Evolutionary conservation across 2,797 vertebrate species (phyloP).

Genomic region (Pteronotus mesoamericanus): DNA sequence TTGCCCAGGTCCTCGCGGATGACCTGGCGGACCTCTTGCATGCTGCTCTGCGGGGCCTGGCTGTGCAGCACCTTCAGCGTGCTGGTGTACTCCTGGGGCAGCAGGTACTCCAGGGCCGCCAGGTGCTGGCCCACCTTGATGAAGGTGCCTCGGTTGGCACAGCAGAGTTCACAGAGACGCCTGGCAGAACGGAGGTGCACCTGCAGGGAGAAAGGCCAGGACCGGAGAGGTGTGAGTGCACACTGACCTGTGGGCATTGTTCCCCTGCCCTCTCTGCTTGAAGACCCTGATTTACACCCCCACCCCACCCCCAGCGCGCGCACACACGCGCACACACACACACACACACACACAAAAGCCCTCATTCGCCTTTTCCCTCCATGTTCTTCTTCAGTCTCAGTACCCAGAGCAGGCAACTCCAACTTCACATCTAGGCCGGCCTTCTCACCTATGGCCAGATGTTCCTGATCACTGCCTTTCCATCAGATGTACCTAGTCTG

Average conservation of each 20-base stretch:
- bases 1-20: constrained; percentile 94
- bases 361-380: background rate
- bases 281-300: background rate
- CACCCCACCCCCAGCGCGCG: background rate
- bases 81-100: constrained; percentile 95
- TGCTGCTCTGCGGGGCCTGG: constrained; percentile 91
- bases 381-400: background rate
- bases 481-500: background rate
- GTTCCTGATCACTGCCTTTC: background rate
- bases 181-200: constrained; percentile 93
- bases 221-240: background rate
- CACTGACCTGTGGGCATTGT: rapidly evolving
- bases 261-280: background rate
- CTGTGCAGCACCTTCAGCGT: constrained; percentile 96
- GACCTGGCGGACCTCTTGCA: constrained; percentile 91
- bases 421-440: background rate
- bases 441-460: background rate
- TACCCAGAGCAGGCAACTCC: background rate
- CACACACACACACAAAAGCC: background rate
- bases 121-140: constrained; percentile 99
- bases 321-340: rapidly evolving
- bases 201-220: constrained; percentile 73
- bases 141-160: constrained; percentile 95
- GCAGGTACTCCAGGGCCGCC: constrained; percentile 94
- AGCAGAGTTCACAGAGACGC: constrained; percentile 93